Conservation (phyloP, 2,113 vertebrate species). For the Oreotrochilus melanogaster region DNA sequence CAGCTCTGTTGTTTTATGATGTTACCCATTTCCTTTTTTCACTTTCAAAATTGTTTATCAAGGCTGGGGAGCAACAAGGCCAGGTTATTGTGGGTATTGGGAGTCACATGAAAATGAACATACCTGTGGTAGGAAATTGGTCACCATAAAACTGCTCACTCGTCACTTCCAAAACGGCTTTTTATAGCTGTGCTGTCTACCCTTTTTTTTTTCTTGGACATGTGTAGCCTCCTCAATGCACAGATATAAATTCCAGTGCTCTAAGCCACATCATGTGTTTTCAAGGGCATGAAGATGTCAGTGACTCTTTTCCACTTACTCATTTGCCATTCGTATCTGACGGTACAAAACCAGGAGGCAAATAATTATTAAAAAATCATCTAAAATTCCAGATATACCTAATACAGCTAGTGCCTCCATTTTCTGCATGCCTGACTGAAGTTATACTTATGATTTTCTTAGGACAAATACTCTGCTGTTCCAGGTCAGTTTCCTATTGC, state of each 20-base stretch:
- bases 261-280: neutral
- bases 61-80: neutral
- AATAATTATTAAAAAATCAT: neutral
- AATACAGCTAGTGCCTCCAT: neutral
- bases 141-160: neutral
- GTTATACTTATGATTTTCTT: neutral
- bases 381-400: neutral
- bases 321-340: neutral
- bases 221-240: neutral
- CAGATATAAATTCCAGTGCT: neutral
- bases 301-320: neutral
- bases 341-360: neutral
- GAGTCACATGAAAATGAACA: neutral
- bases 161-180: neutral
- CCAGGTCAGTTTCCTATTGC: neutral
- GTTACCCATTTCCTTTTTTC: neutral
- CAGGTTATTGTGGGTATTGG: neutral
- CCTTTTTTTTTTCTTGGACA: neutral
- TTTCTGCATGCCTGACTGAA: neutral
- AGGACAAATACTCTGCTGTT: neutral
- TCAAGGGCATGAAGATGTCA: neutral
- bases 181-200: neutral
- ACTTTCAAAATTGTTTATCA: neutral
- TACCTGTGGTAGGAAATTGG: neutral
- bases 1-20: neutral